Evolutionary conservation across 2,888 invertebrate species (phyloP).

Genomic region (Phanerotoma sp.): DNA sequence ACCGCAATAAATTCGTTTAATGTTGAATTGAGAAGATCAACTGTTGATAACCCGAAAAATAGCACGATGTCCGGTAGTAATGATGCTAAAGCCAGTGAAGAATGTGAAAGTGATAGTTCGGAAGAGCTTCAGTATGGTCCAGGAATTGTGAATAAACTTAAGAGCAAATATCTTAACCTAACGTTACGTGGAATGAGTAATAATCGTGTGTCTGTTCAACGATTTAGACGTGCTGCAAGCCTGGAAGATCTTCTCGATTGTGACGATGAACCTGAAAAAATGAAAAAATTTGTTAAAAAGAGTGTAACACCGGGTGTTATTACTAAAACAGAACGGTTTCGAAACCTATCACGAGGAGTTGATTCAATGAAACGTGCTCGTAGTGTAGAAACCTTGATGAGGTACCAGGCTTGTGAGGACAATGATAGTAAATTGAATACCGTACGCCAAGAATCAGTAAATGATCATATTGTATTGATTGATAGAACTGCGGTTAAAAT

Average conservation of each 20-base stretch:
- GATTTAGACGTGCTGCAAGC: conserved; percentile 77
- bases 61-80: not conserved
- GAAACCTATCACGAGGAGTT: conserved; percentile 61
- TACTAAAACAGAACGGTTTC: conserved; percentile 57
- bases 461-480: conserved; percentile 59
- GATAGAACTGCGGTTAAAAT: conserved; percentile 52
- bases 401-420: conserved; percentile 60
- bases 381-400: conserved; percentile 80
- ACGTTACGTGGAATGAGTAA: conserved; percentile 72
- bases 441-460: conserved; percentile 54
- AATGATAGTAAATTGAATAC: conserved; percentile 2
- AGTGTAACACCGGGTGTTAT: conserved; percentile 15
- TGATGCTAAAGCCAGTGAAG: conserved; percentile 41
- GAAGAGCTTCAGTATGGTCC: conserved; percentile 90
- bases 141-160: conserved; percentile 85
- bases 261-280: conserved; percentile 50
- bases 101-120: conserved; percentile 62
- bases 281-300: conserved; percentile 46
- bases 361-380: conserved; percentile 79
- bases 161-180: conserved; percentile 83
- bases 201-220: conserved; percentile 68
- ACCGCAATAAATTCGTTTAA: not conserved
- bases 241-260: conserved; percentile 83
- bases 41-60: not conserved
- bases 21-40: not conserved